These are phyloP conservation scores for Phalacrocorax carbo DNA, from an alignment of 2,113 vertebrate species.

Conservation along the genomic window DNA sequence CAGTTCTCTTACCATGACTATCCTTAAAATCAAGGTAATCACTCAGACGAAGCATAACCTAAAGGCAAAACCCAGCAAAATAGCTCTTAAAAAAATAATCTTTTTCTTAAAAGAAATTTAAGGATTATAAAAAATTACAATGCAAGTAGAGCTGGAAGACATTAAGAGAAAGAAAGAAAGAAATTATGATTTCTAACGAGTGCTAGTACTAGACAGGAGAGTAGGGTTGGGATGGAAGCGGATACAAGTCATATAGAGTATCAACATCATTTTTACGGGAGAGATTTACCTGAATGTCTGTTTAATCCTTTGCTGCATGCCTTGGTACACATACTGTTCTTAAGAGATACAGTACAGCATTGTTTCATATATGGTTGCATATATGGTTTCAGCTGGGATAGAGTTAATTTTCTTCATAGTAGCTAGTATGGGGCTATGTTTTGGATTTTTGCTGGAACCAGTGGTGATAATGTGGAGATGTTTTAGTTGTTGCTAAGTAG, in stretches of 20 bases:
- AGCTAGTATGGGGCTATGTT: no score
- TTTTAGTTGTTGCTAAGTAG: no score
- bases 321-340: neutral
- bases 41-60: no score
- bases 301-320: constrained; percentile 43
- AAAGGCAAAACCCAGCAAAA: no score
- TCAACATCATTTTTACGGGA: constrained; percentile 43
- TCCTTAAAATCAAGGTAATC: no score
- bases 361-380: neutral
- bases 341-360: neutral
- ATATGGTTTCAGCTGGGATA: no score
- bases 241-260: constrained; percentile 48
- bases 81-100: no score
- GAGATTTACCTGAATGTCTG: constrained; percentile 54
- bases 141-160: neutral
- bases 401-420: no score
- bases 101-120: neutral
- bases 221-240: neutral
- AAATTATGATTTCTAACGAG: constrained; percentile 36
- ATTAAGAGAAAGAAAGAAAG: neutral
- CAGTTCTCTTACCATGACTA: no score
- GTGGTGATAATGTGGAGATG: no score
- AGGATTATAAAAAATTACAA: neutral
- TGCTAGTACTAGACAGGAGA: constrained; percentile 3
- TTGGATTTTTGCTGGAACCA: no score